A percentile compares a stretch with the other conserved stretches of the same genome.
Conservation (phyloP, 2,888 invertebrate species). For the Eupithecia exiguata region DNA sequence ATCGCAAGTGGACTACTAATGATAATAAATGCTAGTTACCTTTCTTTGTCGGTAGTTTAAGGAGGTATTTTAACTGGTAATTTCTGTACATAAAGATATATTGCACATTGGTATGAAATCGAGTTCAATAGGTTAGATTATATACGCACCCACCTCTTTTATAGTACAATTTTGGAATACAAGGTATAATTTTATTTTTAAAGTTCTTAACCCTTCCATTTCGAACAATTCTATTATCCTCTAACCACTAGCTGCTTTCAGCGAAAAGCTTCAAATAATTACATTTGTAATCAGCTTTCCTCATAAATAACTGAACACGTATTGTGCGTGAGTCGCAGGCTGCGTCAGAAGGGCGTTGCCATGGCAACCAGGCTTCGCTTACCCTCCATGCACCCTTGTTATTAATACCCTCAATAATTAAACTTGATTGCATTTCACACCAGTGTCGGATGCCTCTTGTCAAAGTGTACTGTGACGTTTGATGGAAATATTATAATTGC, state of each 20-base stretch:
- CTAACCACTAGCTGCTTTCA: conserved; percentile 36
- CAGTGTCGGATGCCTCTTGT: conserved; percentile 80
- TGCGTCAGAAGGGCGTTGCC: conserved; percentile 77
- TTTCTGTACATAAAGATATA: neutral
- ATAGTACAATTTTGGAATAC: neutral
- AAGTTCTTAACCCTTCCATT: conserved; percentile 15
- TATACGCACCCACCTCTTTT: neutral
- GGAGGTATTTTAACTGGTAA: neutral
- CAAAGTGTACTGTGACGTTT: conserved; percentile 52
- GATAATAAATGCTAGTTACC: neutral
- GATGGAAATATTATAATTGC: conserved; percentile 40
- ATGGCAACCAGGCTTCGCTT: conserved; percentile 71
- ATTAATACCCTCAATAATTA: conserved; percentile 84
- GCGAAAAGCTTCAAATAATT: conserved; percentile 62
- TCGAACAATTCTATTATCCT: conserved; percentile 26
- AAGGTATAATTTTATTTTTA: conserved; percentile 1
- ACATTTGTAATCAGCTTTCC: conserved; percentile 76
- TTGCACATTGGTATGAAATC: neutral
- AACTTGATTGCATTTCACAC: conserved; percentile 84
- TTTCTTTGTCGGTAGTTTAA: neutral
- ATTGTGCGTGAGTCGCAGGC: conserved; percentile 72
- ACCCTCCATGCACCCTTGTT: conserved; percentile 80
- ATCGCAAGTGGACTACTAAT: neutral
- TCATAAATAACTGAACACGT: conserved; percentile 78
- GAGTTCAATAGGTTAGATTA: neutral